A percentile compares a stretch with the other conserved stretches of the same genome.
phyloP scores from a whole-genome alignment of 2,888 invertebrate genomes.

The Dendrolimus houi region DNA sequence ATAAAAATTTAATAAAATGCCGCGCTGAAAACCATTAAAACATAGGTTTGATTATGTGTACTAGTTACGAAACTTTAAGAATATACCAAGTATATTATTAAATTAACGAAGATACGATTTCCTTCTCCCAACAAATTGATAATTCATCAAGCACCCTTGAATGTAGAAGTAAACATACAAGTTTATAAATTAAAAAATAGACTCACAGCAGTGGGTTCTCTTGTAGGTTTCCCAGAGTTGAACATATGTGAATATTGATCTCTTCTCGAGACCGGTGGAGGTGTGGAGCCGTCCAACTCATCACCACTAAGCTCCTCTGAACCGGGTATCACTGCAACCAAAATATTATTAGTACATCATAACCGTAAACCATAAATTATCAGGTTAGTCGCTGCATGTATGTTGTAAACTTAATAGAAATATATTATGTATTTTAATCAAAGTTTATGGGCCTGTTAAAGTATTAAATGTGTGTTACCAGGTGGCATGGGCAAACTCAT shows the following conservation, averaged over 20 bases:
- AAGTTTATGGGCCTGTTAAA: no score
- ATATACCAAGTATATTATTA: no score
- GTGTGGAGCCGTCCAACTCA: conserved; percentile 74
- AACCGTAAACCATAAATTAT: no score
- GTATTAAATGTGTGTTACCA: conserved; percentile 56
- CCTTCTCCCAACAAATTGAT: no score
- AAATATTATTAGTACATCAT: no score
- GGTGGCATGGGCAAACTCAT: conserved; percentile 97
- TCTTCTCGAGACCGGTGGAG: conserved; percentile 68
- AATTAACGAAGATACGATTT: no score
- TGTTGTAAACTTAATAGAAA: conserved; percentile 1
- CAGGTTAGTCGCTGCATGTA: neutral
- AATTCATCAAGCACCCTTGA: neutral
- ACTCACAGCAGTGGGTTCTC: conserved; percentile 29
- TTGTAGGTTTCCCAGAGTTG: conserved; percentile 25
- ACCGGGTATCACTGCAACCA: conserved; percentile 81
- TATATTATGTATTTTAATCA: neutral
- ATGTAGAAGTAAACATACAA: neutral
- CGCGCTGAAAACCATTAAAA: no score
- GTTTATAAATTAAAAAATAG: neutral
- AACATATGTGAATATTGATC: conserved; percentile 58
- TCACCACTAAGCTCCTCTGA: conserved; percentile 85
- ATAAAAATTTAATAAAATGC: no score
- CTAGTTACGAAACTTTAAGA: no score
- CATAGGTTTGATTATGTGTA: no score